These are phyloP conservation scores for Erithacus rubecula DNA, from an alignment of 2,797 vertebrate genomes.

Conservation along the genomic window DNA sequence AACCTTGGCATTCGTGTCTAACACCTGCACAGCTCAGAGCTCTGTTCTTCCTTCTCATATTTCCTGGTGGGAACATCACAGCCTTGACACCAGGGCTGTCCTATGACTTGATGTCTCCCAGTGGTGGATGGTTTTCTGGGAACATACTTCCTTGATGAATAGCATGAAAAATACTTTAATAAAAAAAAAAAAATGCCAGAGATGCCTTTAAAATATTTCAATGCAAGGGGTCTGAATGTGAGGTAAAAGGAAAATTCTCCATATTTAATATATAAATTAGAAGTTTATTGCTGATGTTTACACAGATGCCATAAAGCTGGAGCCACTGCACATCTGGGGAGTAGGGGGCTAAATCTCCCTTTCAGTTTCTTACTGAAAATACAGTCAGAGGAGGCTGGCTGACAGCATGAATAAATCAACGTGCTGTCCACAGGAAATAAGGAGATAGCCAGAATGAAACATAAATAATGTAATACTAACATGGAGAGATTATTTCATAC, in stretches of 20 bases:
- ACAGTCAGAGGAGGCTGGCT: not conserved
- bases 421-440: constrained; percentile 45
- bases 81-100: not conserved
- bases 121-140: not conserved
- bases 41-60: not conserved
- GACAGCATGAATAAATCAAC: constrained; percentile 61
- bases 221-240: not conserved
- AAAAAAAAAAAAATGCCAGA: not conserved
- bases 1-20: not conserved
- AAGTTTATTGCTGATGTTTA: constrained; percentile 60
- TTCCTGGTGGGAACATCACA: not conserved
- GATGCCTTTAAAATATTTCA: not conserved
- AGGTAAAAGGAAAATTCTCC: not conserved
- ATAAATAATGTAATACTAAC: constrained; percentile 39
- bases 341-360: constrained; percentile 27
- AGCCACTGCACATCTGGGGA: constrained; percentile 38
- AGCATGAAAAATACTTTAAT: not conserved
- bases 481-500: constrained; percentile 9
- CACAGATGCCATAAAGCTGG: constrained; percentile 55
- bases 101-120: not conserved
- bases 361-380: constrained; percentile 53
- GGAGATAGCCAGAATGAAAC: constrained; percentile 37
- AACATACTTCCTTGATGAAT: not conserved
- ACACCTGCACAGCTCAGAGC: not conserved
- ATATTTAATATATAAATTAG: constrained; percentile 16